A percentile compares a stretch with the other conserved stretches of the same genome.
Conservation (phyloP, 1,140 invertebrate genomes). For the Drosophila aff. region DNA sequence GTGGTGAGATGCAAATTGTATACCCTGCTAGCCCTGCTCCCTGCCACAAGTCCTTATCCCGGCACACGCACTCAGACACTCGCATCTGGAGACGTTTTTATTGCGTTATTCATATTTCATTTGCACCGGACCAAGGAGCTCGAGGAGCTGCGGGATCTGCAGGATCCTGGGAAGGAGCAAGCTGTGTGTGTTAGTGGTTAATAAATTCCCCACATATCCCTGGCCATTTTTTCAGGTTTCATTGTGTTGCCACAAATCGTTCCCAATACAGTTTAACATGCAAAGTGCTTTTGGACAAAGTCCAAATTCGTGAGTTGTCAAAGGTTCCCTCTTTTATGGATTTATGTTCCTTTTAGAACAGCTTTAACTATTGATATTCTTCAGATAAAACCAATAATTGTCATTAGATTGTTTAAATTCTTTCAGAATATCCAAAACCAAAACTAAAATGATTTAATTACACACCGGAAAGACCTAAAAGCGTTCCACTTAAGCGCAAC, state of each 20-base stretch:
- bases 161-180: not conserved
- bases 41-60: conserved; percentile 11
- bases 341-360: too few relatives aligned
- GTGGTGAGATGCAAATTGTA: conserved; percentile 49
- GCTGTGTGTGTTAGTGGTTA: conserved; percentile 10
- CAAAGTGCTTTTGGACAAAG: too few relatives aligned
- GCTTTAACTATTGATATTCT: not conserved
- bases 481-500: not conserved
- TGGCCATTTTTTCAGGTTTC: conserved; percentile 11
- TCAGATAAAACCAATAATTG: not conserved
- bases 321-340: too few relatives aligned
- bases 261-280: not conserved
- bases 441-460: not conserved
- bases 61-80: not conserved
- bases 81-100: conserved; percentile 59
- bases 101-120: conserved; percentile 75
- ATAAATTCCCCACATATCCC: conserved; percentile 20
- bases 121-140: conserved; percentile 27
- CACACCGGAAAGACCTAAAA: not conserved
- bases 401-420: not conserved
- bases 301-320: too few relatives aligned
- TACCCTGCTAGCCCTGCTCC: not conserved
- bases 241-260: not conserved
- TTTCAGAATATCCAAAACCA: not conserved
- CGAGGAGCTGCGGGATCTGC: not conserved